Evolutionary conservation across 2,113 vertebrate genomes (phyloP).

Genomic region (Collichthys lucidus): DNA sequence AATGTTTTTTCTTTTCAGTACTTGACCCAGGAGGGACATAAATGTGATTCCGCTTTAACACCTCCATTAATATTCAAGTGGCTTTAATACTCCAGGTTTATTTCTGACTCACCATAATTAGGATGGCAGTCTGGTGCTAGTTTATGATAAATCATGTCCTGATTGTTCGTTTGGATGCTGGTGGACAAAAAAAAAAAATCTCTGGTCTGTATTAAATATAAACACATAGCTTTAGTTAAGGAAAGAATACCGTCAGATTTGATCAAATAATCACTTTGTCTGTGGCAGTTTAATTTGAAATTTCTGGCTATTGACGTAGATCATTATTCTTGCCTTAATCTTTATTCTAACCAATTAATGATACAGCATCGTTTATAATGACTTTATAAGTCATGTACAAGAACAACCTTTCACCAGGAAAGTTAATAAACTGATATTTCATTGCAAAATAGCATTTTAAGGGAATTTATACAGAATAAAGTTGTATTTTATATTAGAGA

Average conservation of each 20-base stretch:
- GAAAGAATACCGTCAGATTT: neutral
- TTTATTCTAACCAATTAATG: neutral
- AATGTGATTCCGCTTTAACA: conserved; percentile 78
- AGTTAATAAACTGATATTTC: neutral
- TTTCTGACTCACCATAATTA: conserved; percentile 73
- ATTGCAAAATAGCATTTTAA: no score
- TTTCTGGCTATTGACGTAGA: neutral
- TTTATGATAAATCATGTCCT: conserved; percentile 62
- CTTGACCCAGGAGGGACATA: conserved; percentile 78
- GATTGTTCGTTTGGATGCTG: conserved; percentile 51
- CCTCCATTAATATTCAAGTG: conserved; percentile 85
- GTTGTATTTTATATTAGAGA: no score
- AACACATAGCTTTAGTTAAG: neutral
- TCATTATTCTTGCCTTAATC: no score
- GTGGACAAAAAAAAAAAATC: neutral
- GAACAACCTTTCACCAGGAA: neutral
- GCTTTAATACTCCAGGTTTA: conserved; percentile 78
- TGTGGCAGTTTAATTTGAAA: no score
- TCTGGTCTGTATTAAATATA: conserved; percentile 21
- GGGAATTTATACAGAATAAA: no score
- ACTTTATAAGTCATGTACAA: neutral
- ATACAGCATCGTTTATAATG: neutral
- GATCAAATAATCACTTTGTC: neutral
- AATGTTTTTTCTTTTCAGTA: conserved; percentile 73
- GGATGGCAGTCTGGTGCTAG: conserved; percentile 40